Base-by-base conservation (phyloP, 1,140 invertebrate genomes). In the Protaetia brevitarsis region DNA sequence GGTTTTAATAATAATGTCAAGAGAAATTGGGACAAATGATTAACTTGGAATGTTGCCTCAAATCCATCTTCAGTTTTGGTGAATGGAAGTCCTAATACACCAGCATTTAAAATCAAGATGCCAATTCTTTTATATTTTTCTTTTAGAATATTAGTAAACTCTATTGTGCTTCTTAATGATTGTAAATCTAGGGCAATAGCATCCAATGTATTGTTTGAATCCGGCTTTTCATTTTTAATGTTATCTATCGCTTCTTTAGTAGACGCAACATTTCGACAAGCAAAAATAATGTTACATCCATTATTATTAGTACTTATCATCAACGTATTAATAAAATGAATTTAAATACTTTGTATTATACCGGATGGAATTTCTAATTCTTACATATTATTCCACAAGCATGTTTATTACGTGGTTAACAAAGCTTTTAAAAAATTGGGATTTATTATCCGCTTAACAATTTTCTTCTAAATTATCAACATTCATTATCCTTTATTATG, bases 81-180 rank as follows among this genome's bases (percentile, higher is more conserved):
- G 79, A 89, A 89, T 1, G 89, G 86, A 36, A 91, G 68, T 28
- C 86, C 91, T 82, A 96, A 95, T 1, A 97, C 88, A 30, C 89
- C 96, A 65, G 96, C 95, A 84, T 98, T 98, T 51, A 97, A 79
- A 69, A 97, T 91, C 27, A 98, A 79, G 61, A 94, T 89, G 75
- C 97, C 86, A 21, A 97, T 80, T 68, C 82, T 90, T 87, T 82
- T 84, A 68, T 86, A 84, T 74, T 82, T 84, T 41, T 82, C 73
- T 69, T 84, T 84, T 62, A 92, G 88, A 63, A 81, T 75, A 29
- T 82, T 77, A 10, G 86, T 87, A 84, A 93, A 95, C 36, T 85
- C 76, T 73, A 84, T 84, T 0, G 95, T 90, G 80, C 86, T 90
- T 13, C 83, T 78, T 11, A 97, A 79, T 0, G 87, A 91, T 2